phyloP scores from a whole-genome alignment of 2,888 invertebrate species.

The Agonopterix alstromeriana region DNA sequence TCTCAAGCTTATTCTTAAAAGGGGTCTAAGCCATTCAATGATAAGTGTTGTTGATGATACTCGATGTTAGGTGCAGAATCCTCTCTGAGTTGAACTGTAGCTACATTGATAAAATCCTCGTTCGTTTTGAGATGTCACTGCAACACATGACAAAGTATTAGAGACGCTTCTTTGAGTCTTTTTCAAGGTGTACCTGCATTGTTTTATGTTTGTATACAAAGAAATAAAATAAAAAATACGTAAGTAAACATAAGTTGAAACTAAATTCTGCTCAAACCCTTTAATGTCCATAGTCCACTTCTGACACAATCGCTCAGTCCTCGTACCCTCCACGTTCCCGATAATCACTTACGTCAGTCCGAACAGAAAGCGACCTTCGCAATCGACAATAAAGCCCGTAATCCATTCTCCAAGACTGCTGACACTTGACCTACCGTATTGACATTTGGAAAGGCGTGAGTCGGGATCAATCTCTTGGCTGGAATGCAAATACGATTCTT shows the following conservation, averaged over 20 bases:
- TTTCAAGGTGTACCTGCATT: too few species aligned
- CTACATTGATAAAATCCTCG: too few species aligned
- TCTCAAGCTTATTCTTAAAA: too few species aligned
- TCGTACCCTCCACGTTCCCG: constrained; percentile 14
- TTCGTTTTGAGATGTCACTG: too few species aligned
- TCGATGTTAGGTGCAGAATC: too few species aligned
- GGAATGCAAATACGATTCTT: constrained; percentile 66
- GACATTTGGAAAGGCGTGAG: constrained; percentile 42
- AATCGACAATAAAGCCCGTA: constrained; percentile 6
- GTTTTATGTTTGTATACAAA: too few species aligned
- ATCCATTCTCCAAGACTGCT: neutral
- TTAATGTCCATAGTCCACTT: constrained; percentile 11
- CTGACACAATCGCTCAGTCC: constrained; percentile 14
- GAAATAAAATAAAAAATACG: neutral
- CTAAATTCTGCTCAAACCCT: neutral
- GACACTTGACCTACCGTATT: constrained; percentile 46
- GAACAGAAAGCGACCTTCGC: constrained; percentile 13
- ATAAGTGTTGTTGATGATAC: too few species aligned
- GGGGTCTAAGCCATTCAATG: too few species aligned
- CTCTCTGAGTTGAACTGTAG: too few species aligned
- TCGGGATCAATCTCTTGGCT: constrained; percentile 51
- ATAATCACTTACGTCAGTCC: constrained; percentile 11
- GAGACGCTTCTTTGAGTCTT: too few species aligned
- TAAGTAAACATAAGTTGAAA: neutral
- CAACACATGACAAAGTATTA: too few species aligned